phyloP scores from a whole-genome alignment of 2,888 invertebrate genomes.

The Synergus japonicus region DNA sequence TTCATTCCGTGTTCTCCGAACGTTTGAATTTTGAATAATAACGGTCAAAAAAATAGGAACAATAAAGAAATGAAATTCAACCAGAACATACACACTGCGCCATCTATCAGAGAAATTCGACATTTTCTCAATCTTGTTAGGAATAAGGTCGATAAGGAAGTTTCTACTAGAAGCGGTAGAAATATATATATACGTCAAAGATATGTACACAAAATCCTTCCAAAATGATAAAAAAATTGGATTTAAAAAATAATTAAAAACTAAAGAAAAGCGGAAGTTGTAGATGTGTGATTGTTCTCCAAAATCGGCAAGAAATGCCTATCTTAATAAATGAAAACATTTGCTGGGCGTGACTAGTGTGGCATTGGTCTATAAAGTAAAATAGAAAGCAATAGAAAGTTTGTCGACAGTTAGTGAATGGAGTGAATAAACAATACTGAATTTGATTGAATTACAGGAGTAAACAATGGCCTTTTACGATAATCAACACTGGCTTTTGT shows the following conservation, averaged over 20 bases:
- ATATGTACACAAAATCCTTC: not conserved
- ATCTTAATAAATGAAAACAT: not conserved
- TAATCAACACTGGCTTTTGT: slow-evolving; percentile 94
- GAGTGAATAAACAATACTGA: not conserved
- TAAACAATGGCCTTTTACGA: slow-evolving; percentile 93
- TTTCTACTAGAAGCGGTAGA: not conserved
- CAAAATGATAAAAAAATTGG: not conserved
- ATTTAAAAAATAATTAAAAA: not conserved
- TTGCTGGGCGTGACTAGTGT: not conserved
- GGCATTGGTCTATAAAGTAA: not conserved
- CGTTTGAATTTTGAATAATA: not conserved
- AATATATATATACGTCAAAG: not conserved
- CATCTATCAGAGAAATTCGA: not conserved
- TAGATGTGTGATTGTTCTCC: not conserved
- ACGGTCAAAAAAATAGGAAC: not conserved
- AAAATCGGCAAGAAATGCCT: not conserved
- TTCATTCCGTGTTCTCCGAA: no score
- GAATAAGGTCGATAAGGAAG: not conserved
- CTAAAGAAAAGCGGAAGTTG: not conserved
- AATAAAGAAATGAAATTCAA: not conserved
- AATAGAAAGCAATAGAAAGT: not conserved
- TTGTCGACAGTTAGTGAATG: not conserved
- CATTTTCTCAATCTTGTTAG: not conserved
- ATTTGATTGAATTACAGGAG: not conserved
- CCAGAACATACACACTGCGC: not conserved